Base-by-base conservation (phyloP, 1,140 invertebrate genomes). In the Tribolium madens region DNA sequence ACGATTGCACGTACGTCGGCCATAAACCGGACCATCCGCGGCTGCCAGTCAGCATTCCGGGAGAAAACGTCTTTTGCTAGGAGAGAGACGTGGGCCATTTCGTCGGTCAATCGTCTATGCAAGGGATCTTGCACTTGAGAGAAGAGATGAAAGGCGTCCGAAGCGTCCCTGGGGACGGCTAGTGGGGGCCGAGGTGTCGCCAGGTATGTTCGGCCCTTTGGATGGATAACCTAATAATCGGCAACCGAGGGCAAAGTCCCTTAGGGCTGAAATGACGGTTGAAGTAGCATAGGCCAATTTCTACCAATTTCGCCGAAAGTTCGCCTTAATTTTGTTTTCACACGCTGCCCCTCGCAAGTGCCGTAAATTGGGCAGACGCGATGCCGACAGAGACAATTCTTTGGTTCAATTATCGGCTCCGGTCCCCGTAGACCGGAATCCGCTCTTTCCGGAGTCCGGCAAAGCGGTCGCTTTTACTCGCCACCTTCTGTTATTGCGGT, bases 241-340 rank as follows among this genome's bases (percentile, higher is more conserved):
- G 53, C 77, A 75, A 79, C 78, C 64, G 80, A 80, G 80, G 81
- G 82, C 73, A 73, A 78, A 78, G 76, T 81, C 81, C 80, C 77
- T 31, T 70, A 52, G 82, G 77, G 60, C 78, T 36, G 3, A 71
- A 81, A 79, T 78, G 79, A 79, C 79, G 83, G 84, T 83, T 85
- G 84, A 80, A 84, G 81, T 84, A 79, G 80, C 84, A 82, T 84
- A 85, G 87, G 85, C 88, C 88, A 88, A 89, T 88, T 89, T 87
- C 86, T 87, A 88, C 87, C 88, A 89, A 89, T 89, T 89, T 89
- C 83, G 86, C 85, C 87, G 84, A 88, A 88, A 89, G 87, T 89
- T 87, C 85, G 85, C 86, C 87, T 87, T 89, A 88, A 88, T 88
- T 89, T 88, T 87, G 88, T 88, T 88, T 88, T 88, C 87, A 85